Base-by-base conservation (phyloP, 2,888 invertebrate genomes). In the Megaustenia siamemsis region DNA sequence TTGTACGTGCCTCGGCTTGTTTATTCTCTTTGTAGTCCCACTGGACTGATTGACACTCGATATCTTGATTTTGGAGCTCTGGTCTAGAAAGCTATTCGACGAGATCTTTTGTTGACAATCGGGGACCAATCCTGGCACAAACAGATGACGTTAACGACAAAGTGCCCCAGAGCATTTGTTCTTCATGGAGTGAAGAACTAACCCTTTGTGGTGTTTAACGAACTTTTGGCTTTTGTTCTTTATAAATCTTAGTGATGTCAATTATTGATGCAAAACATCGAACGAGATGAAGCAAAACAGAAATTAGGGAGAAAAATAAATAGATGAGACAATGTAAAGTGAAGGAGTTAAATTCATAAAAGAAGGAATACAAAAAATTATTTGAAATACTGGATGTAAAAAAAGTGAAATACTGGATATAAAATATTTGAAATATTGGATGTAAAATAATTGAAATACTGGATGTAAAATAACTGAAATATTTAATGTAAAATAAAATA, bases 401-500 rank as follows among this genome's bases (percentile, higher is more conserved):
- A 83, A 75, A 83, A 73, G 82, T 68, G 83, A 66, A 83, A 68
- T 73, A 71, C 83, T 63, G 80, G 60, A 82, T 38, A 80, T 63
- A 82, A 69, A 32, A 69, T 28, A 32, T 28, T 28, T n/a, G 32
- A 69, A n/a, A n/a, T n/a, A n/a, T n/a, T n/a, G n/a, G n/a, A n/a
- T n/a, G n/a, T n/a, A n/a, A n/a, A n/a, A n/a, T n/a, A n/a, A n/a
- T n/a, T n/a, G n/a, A n/a, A n/a, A n/a, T n/a, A n/a, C n/a, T n/a
- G n/a, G n/a, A n/a, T n/a, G n/a, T n/a, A n/a, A n/a, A n/a, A n/a
- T n/a, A n/a, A n/a, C n/a, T n/a, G n/a, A n/a, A n/a, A n/a, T 32
- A 43, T 63, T n/a, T 28, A 69, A 32, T 28, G 32, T n/a, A 69
- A 69, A 32, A 69, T 28, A 32, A 69, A 69, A 32, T 28, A 69